A percentile compares a stretch with the other conserved stretches of the same genome.
phyloP scores from a whole-genome alignment of 2,888 invertebrate species.

The Drosophila mercatorum region DNA sequence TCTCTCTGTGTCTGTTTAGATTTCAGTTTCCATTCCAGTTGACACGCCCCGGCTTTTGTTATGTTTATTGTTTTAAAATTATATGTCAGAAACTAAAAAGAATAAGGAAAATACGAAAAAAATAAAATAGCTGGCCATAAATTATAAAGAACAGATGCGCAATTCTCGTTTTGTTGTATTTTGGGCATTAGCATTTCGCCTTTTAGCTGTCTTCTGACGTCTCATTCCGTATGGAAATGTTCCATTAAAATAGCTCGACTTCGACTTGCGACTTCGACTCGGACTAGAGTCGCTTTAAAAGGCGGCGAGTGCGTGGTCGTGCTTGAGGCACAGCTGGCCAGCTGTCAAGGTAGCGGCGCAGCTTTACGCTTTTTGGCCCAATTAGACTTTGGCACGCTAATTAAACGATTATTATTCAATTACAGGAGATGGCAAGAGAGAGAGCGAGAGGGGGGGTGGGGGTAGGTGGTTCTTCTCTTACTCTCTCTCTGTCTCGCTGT shows the following conservation, averaged over 20 bases:
- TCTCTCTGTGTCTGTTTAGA: constrained; percentile 1
- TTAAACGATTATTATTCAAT: constrained; percentile 68
- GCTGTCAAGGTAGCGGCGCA: constrained; percentile 3
- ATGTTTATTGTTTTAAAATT: constrained; percentile 68
- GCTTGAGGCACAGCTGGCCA: constrained; percentile 43
- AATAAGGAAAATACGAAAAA: constrained; percentile 21
- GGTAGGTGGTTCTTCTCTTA: neutral
- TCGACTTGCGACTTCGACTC: constrained; percentile 2
- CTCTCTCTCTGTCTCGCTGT: too few relatives aligned
- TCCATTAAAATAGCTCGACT: constrained; percentile 45
- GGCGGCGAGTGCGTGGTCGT: constrained; percentile 58
- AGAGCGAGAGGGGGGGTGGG: accelerated
- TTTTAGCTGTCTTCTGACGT: constrained; percentile 26
- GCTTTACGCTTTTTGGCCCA: neutral
- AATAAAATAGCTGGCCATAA: constrained; percentile 44
- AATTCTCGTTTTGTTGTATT: constrained; percentile 42
- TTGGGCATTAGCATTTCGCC: constrained; percentile 60
- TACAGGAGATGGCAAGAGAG: constrained; percentile 4
- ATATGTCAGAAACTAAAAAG: constrained; percentile 43
- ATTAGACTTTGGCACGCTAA: constrained; percentile 53
- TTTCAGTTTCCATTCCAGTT: constrained; percentile 57
- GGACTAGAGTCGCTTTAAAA: constrained; percentile 33
- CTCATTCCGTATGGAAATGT: constrained; percentile 61
- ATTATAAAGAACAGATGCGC: constrained; percentile 60
- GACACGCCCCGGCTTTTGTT: constrained; percentile 66